Conservation (phyloP, 2,888 invertebrate species). For the Drosophila kuntzei region DNA sequence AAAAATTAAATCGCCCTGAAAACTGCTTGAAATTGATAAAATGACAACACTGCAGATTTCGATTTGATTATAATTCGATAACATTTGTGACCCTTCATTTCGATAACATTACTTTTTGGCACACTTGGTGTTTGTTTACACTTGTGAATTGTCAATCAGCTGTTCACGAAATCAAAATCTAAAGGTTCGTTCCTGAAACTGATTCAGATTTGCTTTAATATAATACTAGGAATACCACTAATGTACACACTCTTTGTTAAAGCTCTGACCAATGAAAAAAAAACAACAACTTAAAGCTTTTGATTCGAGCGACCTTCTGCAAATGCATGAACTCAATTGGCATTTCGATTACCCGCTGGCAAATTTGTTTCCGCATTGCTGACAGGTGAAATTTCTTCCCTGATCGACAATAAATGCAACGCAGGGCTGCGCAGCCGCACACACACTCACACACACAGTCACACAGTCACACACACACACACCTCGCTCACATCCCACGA, state of each 20-base stretch:
- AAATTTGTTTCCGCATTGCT: slow-evolving; percentile 65
- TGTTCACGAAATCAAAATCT: too few relatives aligned
- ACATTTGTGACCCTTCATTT: too few relatives aligned
- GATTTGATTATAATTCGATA: too few relatives aligned
- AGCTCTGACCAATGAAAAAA: neutral
- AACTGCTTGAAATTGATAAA: too few relatives aligned
- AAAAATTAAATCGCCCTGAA: too few relatives aligned
- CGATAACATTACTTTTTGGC: too few relatives aligned
- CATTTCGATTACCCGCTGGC: slow-evolving; percentile 22
- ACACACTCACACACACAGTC: slow-evolving; percentile 4
- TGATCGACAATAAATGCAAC: slow-evolving; percentile 54
- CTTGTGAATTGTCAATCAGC: too few relatives aligned
- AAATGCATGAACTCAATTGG: slow-evolving; percentile 34
- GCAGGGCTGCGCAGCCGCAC: slow-evolving; percentile 53
- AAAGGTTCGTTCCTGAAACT: too few relatives aligned
- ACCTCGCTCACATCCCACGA: slow-evolving; percentile 6
- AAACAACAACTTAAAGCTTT: slow-evolving; percentile 4
- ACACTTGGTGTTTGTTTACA: too few relatives aligned
- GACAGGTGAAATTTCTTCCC: slow-evolving; percentile 59
- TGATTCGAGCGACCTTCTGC: slow-evolving; percentile 46
- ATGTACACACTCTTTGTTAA: slow-evolving; percentile 5
- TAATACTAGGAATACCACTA: too few relatives aligned
- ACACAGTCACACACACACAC: slow-evolving; percentile 23
- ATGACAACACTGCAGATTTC: too few relatives aligned
- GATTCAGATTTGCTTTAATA: too few relatives aligned